Percentiles rank a stretch among this genome's conserved stretches.
Conservation (phyloP, 2,888 invertebrate species). For the Gibbula magus region DNA sequence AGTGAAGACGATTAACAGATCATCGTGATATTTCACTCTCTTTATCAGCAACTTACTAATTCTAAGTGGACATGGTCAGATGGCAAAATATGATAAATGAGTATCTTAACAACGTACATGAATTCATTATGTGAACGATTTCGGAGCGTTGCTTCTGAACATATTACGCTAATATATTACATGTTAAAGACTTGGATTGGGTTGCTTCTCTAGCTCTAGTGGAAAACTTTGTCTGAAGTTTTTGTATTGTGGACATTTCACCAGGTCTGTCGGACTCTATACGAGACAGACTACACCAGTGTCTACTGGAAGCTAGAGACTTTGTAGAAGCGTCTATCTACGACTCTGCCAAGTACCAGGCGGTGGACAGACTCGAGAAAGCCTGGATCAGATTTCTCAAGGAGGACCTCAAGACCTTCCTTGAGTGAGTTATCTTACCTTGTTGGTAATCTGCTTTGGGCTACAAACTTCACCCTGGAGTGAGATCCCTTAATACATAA, state of each 20-base stretch:
- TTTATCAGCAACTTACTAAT: too few species aligned
- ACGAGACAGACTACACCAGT: constrained; percentile 57
- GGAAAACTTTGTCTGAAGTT: background rate
- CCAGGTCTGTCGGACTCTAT: constrained; percentile 59
- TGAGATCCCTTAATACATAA: too few species aligned
- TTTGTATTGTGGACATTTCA: constrained; percentile 19
- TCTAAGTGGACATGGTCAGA: too few species aligned
- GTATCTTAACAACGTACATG: too few species aligned
- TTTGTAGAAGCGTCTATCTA: constrained; percentile 69
- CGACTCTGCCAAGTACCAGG: constrained; percentile 61
- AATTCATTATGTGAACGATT: too few species aligned
- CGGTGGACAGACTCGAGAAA: constrained; percentile 63
- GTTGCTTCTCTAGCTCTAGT: too few species aligned
- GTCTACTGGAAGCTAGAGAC: constrained; percentile 65
- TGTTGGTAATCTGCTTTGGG: too few species aligned
- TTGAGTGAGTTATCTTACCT: constrained; percentile 66
- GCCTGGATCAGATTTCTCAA: constrained; percentile 72
- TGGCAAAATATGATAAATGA: too few species aligned
- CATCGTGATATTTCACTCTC: background rate
- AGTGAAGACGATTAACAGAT: background rate
- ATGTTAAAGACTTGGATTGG: too few species aligned
- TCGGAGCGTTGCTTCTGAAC: too few species aligned
- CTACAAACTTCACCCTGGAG: too few species aligned
- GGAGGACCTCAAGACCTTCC: constrained; percentile 72
- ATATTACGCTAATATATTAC: too few species aligned